Conservation (phyloP, 1,140 invertebrate species). For the Drosophila obscura region DNA sequence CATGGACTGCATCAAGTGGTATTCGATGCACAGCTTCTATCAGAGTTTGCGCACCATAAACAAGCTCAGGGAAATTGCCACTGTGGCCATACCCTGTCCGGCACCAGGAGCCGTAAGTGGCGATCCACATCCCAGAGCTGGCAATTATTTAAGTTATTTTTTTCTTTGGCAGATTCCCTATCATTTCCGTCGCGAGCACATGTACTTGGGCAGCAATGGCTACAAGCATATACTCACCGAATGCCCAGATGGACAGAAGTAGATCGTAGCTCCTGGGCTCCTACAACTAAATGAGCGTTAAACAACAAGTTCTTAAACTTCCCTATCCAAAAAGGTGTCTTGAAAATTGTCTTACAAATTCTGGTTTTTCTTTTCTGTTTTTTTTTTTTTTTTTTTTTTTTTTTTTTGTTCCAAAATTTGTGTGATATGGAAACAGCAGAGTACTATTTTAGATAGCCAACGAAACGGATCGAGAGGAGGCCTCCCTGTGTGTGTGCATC, state of each 20-base stretch:
- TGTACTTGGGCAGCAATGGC: slow-evolving; percentile 82
- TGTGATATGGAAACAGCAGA: slow-evolving; percentile 52
- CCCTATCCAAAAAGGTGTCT: slow-evolving; percentile 33
- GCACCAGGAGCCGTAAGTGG: slow-evolving; percentile 74
- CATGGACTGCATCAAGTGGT: slow-evolving; percentile 77
- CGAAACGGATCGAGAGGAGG: slow-evolving; percentile 47
- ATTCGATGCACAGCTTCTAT: slow-evolving; percentile 78
- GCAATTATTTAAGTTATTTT: background rate
- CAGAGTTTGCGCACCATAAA: slow-evolving; percentile 78
- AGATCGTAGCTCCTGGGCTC: slow-evolving; percentile 2
- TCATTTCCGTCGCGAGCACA: slow-evolving; percentile 79
- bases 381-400: slow-evolving; percentile 9
- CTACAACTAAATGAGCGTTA: no score
- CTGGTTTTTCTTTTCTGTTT: slow-evolving; percentile 25
- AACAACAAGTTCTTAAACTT: slow-evolving; percentile 5
- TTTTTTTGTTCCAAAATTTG: slow-evolving; percentile 18
- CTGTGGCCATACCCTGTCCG: slow-evolving; percentile 81
- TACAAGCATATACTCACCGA: slow-evolving; percentile 82
- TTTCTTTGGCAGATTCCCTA: slow-evolving; percentile 63
- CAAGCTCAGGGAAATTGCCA: slow-evolving; percentile 79
- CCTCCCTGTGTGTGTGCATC: slow-evolving; percentile 20
- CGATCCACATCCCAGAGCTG: accelerated
- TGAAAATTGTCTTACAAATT: slow-evolving; percentile 16
- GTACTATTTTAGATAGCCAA: slow-evolving; percentile 59
- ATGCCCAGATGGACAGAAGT: slow-evolving; percentile 71